These are phyloP conservation scores for Pyrgus malvae DNA, from an alignment of 2,888 invertebrate genomes.

Conservation along the genomic window DNA sequence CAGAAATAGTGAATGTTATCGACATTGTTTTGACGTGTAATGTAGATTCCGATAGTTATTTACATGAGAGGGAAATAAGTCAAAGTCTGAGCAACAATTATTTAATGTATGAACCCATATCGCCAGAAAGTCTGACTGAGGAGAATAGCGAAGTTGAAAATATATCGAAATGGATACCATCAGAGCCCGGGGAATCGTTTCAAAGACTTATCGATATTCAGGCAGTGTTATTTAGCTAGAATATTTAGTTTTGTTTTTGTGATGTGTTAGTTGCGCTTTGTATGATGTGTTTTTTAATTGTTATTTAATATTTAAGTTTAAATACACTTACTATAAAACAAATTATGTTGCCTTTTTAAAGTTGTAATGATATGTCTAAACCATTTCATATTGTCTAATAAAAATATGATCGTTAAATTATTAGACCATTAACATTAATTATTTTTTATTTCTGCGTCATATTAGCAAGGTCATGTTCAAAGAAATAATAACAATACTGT, in stretches of 20 bases:
- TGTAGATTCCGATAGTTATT: slow-evolving; percentile 19
- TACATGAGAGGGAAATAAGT: slow-evolving; percentile 18
- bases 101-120: slow-evolving; percentile 55
- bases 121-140: slow-evolving; percentile 49
- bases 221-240: slow-evolving; percentile 9
- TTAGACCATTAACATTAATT: too few relatives aligned
- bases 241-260: neutral
- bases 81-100: slow-evolving; percentile 8
- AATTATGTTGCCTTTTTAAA: too few relatives aligned
- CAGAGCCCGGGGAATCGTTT: slow-evolving; percentile 27
- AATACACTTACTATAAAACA: too few relatives aligned
- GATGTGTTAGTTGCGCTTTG: too few relatives aligned
- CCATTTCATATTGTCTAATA: too few relatives aligned
- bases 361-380: too few relatives aligned
- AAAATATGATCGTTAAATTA: too few relatives aligned
- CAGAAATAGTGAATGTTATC: slow-evolving; percentile 46
- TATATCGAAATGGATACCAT: slow-evolving; percentile 22
- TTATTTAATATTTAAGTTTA: too few relatives aligned
- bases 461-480: too few relatives aligned
- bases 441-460: too few relatives aligned
- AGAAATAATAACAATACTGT: too few relatives aligned
- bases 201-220: slow-evolving; percentile 31
- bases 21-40: slow-evolving; percentile 41
- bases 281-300: too few relatives aligned
- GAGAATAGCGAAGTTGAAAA: slow-evolving; percentile 19